Evolutionary conservation across 35 echinoderm and acorn worm genomes (phyloP), one percentile per base, ranked within the genome.

Genomic region (Apostichopus japonicus): DNA sequence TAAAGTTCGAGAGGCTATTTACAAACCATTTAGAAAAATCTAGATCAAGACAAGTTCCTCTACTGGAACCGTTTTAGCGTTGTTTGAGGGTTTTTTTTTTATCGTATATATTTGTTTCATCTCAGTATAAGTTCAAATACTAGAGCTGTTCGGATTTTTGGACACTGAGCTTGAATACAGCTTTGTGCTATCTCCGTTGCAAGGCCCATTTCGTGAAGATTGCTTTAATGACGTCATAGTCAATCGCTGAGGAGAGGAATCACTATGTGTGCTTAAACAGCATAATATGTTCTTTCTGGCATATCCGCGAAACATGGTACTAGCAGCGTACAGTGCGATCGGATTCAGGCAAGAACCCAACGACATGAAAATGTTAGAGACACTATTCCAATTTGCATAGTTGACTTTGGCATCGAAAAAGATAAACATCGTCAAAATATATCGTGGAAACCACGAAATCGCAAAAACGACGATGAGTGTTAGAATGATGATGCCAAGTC

Each of bases 401-500:
- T 24, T 55, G 4, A 54, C 5, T n/a, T 55, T 8, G 5, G 71
- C n/a, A 27, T 6, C 10, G 16, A 6, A 89, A 4, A 89, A 22
- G 61, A 25, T 0, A 75, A 72, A 14, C 11, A 89, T 22, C 13
- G 57, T 5, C 10, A 62, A 72, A 33, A 91, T 24, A 51, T 91
- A 58, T 25, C 77, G 33, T 19, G 90, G 90, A 10, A 91, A 58
- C 90, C 90, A 91, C 17, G 54, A 55, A 9, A 79, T 24, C 51
- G 90, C 90, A 53, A 91, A 91, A 23, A 91, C 56, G 10, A 56
- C 19, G 73, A 91, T 79, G 10, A 91, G 90, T 13, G 25, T 6
- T 7, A 91, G n/a, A 11, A 91, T 65, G 9, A 91, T 91, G 17
- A 77, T 55, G n/a, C 72, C 90, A 15, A 91, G 75, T 8, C 90